Conservation (phyloP, 2,888 invertebrate genomes). For the Allacma fusca region DNA sequence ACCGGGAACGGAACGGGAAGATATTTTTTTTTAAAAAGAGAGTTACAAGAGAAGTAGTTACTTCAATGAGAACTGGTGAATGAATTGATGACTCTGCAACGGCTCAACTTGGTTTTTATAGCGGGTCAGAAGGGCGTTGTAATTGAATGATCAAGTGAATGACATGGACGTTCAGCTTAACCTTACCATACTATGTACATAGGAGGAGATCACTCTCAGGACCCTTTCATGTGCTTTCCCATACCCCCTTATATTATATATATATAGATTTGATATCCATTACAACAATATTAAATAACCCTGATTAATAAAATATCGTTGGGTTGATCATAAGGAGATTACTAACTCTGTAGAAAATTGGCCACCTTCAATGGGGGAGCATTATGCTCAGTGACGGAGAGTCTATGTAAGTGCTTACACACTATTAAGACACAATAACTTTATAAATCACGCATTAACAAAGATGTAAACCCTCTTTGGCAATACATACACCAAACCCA, state of each 20-base stretch:
- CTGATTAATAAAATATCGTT: slow-evolving; percentile 40
- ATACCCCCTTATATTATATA: neutral
- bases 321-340: slow-evolving; percentile 11
- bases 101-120: slow-evolving; percentile 40
- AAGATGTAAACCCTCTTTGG: slow-evolving; percentile 14
- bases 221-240: slow-evolving; percentile 17
- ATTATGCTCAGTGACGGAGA: neutral
- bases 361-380: neutral
- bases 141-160: slow-evolving; percentile 28
- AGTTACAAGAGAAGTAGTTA: slow-evolving; percentile 20
- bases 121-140: slow-evolving; percentile 47
- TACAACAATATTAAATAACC: slow-evolving; percentile 35
- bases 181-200: slow-evolving; percentile 30
- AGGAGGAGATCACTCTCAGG: neutral
- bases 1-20: slow-evolving; percentile 39
- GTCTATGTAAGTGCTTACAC: neutral
- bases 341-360: neutral
- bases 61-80: slow-evolving; percentile 38
- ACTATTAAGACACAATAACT: neutral
- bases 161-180: slow-evolving; percentile 28
- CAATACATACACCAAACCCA: neutral
- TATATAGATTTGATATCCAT: neutral
- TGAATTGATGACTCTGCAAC: slow-evolving; percentile 37
- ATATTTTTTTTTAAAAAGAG: neutral
- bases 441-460: slow-evolving; percentile 22